Base-by-base conservation (phyloP, 2,888 invertebrate species). In the Eucera pruinosa region DNA sequence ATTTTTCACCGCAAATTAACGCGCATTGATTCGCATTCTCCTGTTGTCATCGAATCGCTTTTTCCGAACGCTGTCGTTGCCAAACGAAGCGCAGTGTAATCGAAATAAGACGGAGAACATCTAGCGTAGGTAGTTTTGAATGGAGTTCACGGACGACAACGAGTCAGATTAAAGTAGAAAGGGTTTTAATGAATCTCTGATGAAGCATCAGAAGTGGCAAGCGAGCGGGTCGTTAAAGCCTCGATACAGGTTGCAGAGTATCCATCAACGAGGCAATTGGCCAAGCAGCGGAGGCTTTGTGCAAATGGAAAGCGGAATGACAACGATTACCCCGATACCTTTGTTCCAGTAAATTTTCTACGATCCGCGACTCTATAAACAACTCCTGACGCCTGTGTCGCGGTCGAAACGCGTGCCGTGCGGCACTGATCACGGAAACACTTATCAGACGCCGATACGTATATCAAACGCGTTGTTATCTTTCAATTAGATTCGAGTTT, bases 181-280 rank as follows among this genome's bases (percentile, higher is more conserved):
- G 36, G 73, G 43, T 65, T 71, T 71, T 84, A 81, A 82, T 76
- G 77, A 82, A 81, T 77, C 74, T 76, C 75, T 75, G 74, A 84
- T 74, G 76, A 81, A 66, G 72, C 68, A 77, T 70, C 64, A 64
- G 52, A 78, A 74, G 67, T 70, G 75, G 61, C 54, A 64, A 72
- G 73, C 30, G 71, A 72, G 41, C 33, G 57, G 78, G 57, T 80
- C 80, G 68, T 76, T 82, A 74, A 52, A 64, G 72, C 48, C 25
- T 36, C 67, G 76, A 76, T 76, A 67, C 69, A 54, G 58, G 55
- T 57, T 69, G 52, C 62, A 57, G 65, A 75, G 75, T 82, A 84
- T 84, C 84, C 68, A 84, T 84, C 83, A 81, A 79, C 77, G 68
- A 52, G 66, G 68, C 77, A 81, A 84, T 81, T 83, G 78, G 73